Evolutionary conservation across 2,888 invertebrate genomes (phyloP).

Genomic region (Drosophila limbata): DNA sequence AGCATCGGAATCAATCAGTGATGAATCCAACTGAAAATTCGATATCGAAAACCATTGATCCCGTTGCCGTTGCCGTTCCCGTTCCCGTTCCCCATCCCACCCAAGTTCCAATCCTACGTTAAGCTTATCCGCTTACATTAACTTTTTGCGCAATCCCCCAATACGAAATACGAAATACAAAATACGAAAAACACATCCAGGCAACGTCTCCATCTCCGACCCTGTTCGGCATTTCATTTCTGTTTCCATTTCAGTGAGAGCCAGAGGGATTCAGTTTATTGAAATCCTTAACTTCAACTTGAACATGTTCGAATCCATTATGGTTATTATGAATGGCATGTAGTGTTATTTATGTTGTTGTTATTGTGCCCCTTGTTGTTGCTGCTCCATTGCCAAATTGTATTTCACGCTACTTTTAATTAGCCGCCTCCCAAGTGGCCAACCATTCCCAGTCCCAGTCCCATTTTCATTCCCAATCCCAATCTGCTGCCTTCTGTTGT

Average conservation of each 20-base stretch:
- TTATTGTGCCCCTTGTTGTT: conserved; percentile 7
- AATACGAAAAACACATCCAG: conserved; percentile 14
- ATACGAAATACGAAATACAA: conserved; percentile 23
- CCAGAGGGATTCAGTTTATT: conserved; percentile 27
- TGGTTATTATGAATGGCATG: conserved; percentile 53
- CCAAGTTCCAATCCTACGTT: conserved; percentile 10
- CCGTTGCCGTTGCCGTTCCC: neutral
- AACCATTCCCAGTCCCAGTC: neutral
- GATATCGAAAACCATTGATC: conserved; percentile 8
- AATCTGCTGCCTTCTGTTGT: conserved; percentile 10
- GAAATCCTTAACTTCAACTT: conserved; percentile 54
- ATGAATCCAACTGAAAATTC: conserved; percentile 29
- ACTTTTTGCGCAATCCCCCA: conserved; percentile 36
- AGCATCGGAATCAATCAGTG: conserved; percentile 28
- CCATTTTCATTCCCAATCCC: neutral
- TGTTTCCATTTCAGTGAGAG: conserved; percentile 2
- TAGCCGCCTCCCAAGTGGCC: conserved; percentile 53
- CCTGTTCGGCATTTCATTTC: conserved; percentile 4
- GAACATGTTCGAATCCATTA: conserved; percentile 61
- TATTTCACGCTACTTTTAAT: conserved; percentile 76
- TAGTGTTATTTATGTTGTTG: neutral
- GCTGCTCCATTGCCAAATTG: conserved; percentile 57
- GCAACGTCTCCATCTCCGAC: neutral
- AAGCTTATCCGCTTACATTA: conserved; percentile 60
- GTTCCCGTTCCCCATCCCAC: too few relatives aligned